Percentiles rank a stretch among this genome's conserved stretches.
These are phyloP conservation scores for Rhegmatorhina hoffmannsi DNA, from an alignment of 2,113 vertebrate species.

Conservation along the genomic window DNA sequence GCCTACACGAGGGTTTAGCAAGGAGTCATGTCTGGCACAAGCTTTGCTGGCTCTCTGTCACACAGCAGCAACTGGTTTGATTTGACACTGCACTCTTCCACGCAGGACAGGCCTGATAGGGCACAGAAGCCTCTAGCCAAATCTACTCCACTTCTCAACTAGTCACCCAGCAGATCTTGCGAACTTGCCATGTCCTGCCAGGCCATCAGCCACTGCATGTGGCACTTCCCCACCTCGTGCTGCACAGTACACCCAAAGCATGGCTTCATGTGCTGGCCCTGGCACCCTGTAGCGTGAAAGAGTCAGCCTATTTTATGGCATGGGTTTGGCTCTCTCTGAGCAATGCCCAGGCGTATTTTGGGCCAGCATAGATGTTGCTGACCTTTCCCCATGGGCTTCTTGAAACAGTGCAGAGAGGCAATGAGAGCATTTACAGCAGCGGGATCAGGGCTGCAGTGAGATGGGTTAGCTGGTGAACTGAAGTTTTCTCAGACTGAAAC, in stretches of 20 bases:
- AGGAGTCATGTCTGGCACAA: background rate
- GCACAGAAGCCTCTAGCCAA: background rate
- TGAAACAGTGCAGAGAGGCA: background rate
- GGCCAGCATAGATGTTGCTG: background rate
- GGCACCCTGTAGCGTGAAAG: accelerated
- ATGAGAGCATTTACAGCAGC: accelerated
- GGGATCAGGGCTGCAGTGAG: background rate
- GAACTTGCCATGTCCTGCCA: background rate
- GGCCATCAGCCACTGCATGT: background rate
- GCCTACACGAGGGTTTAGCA: accelerated
- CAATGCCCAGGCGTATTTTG: background rate
- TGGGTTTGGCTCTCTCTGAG: background rate
- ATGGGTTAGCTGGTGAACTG: background rate
- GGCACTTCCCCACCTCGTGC: accelerated
- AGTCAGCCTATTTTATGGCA: background rate
- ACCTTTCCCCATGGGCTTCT: background rate
- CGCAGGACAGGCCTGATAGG: accelerated
- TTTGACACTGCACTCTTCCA: background rate
- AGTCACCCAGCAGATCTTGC: background rate
- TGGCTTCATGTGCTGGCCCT: accelerated
- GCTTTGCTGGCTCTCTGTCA: background rate
- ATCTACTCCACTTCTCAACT: background rate
- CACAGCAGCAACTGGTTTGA: accelerated
- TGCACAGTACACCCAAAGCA: accelerated
- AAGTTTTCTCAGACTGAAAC: background rate